Evolutionary conservation across 2,888 invertebrate species (phyloP).

Genomic region (Eristalis arbustorum): DNA sequence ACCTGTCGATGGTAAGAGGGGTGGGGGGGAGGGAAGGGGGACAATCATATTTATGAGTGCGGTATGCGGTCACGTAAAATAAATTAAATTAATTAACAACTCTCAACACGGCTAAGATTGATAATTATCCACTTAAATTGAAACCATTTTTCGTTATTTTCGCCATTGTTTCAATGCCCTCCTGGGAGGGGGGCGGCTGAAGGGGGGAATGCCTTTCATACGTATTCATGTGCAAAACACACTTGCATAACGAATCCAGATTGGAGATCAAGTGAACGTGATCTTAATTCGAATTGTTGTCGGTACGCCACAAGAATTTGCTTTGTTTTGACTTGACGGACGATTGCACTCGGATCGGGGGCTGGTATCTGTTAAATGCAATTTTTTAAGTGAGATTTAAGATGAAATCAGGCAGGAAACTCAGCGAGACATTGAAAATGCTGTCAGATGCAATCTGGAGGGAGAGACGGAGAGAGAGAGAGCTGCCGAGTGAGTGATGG

Average conservation of each 20-base stretch:
- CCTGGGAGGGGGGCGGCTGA: neutral
- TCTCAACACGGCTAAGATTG: constrained; percentile 38
- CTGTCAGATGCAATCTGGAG: neutral
- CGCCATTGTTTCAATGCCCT: neutral
- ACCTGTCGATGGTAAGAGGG: constrained; percentile 27
- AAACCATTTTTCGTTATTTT: constrained; percentile 22
- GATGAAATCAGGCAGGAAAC: constrained; percentile 19
- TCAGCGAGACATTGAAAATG: neutral
- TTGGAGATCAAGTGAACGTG: constrained; percentile 53
- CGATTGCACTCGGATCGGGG: neutral
- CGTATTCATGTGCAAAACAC: neutral
- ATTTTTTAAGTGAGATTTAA: constrained; percentile 20
- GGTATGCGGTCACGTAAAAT: constrained; percentile 62
- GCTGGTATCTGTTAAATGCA: constrained; percentile 13
- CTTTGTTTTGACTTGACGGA: neutral
- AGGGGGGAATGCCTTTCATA: neutral
- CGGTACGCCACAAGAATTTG: constrained; percentile 1
- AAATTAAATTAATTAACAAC: constrained; percentile 66
- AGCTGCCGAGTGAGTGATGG: neutral
- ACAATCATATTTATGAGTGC: constrained; percentile 43
- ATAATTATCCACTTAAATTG: constrained; percentile 56
- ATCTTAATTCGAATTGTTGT: constrained; percentile 51
- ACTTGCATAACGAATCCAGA: constrained; percentile 30
- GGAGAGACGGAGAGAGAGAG: neutral
- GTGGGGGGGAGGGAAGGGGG: no score